phyloP scores from a whole-genome alignment of 2,888 invertebrate species.

The Limnephilus auricula region DNA sequence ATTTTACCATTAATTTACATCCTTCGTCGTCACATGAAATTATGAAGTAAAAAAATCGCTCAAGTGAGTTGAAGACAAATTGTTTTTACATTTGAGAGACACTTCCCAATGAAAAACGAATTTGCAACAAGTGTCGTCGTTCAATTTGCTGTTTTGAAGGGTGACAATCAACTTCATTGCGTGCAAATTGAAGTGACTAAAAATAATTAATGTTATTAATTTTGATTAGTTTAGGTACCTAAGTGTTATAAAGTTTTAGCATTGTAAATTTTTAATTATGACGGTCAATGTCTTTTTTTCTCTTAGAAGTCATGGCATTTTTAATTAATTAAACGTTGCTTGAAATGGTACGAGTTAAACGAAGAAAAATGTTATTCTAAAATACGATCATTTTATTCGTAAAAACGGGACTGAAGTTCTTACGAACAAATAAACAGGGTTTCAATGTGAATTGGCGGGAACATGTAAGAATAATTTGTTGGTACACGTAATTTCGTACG shows the following conservation, averaged over 20 bases:
- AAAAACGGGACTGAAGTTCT: no score
- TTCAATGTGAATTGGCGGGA: no score
- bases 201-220: not conserved
- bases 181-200: not conserved
- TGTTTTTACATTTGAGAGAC: not conserved
- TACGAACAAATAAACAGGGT: no score
- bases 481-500: no score
- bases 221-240: not conserved
- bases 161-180: not conserved
- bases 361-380: no score
- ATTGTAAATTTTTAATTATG: not conserved
- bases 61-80: not conserved
- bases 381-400: no score
- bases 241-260: not conserved
- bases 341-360: no score
- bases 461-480: no score
- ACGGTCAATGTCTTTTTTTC: not conserved
- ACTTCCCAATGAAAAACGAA: constrained; percentile 9
- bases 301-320: no score
- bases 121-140: constrained; percentile 4
- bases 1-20: not conserved
- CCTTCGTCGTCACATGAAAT: not conserved
- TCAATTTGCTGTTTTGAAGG: not conserved
- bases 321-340: no score
- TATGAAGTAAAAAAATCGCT: not conserved